Base-by-base conservation (phyloP, 2,888 invertebrate species). In the Lycocerus yunnanus region DNA sequence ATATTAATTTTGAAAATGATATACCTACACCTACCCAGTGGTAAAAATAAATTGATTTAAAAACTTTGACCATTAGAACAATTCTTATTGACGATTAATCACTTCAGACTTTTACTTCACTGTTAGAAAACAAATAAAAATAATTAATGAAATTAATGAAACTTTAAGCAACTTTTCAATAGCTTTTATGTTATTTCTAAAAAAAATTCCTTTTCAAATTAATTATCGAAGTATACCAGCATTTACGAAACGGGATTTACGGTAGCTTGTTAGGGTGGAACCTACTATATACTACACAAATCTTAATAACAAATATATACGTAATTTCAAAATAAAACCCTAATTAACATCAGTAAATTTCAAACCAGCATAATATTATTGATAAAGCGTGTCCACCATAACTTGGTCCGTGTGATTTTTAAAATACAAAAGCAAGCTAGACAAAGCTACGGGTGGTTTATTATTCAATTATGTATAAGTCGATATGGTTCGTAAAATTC, bases 21-120 rank as follows among this genome's bases (percentile, higher is more conserved):
- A 60, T 18, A 16, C 16, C 16, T 60, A 18, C 6, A 18, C 60
- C 11, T 13, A 60, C 60, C 16, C 15, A 60, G 60, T 15, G 16
- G 60, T 16, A 60, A 63, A 63, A 63, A 20, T 20, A 20, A 63
- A 15, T 63, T 70, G 68, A 69, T 27, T 18, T 27, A 18, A 69
- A 70, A 74, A 74, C 70, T 74, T 74, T 70, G 63, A 70, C 69
- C 73, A 74, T 74, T 74, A 74, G 73, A 60, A 59, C 20, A 69
- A 66, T 73, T 43, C 69, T 70, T 70, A 66, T 58, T 43, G 70
- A 58, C 73, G 67, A 74, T 74, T 74, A 74, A 74, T 70, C 73
- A 74, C 27, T 73, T 58, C 58, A 59, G 69, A 66, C 58, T 69
- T 66, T 59, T 58, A 60, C 68, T 18, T 68, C 63, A 68, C 58